phyloP scores from a whole-genome alignment of 2,888 invertebrate genomes.

The Erebia aethiops region DNA sequence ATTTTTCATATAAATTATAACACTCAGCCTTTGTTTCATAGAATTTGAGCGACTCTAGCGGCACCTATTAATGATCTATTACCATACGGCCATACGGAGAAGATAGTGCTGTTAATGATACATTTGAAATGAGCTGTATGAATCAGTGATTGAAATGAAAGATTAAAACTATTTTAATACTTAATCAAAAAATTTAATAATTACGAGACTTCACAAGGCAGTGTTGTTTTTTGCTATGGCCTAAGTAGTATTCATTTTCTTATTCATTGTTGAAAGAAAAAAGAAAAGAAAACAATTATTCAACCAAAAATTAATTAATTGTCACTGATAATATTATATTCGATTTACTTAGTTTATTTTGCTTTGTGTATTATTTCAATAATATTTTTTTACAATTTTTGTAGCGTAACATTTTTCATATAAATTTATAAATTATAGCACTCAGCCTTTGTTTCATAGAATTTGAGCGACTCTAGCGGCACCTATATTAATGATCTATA shows the following conservation, averaged over 20 bases:
- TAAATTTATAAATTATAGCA: slow-evolving; percentile 12
- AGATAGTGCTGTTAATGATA: background rate
- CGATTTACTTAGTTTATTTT: background rate
- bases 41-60: slow-evolving; percentile 47
- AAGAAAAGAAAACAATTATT: background rate
- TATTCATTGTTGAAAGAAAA: slow-evolving; percentile 16
- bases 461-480: slow-evolving; percentile 48
- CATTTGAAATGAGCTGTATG: slow-evolving; percentile 30
- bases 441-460: slow-evolving; percentile 21
- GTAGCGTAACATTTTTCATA: slow-evolving; percentile 5
- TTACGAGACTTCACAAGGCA: slow-evolving; percentile 40
- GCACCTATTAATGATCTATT: slow-evolving; percentile 38
- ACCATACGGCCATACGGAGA: background rate
- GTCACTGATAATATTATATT: background rate
- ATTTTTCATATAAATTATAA: slow-evolving; percentile 14
- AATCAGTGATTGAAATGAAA: slow-evolving; percentile 15
- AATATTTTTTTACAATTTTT: slow-evolving; percentile 9
- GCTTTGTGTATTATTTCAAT: slow-evolving; percentile 4
- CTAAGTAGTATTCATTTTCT: slow-evolving; percentile 19
- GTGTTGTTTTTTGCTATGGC: slow-evolving; percentile 37
- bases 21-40: slow-evolving; percentile 20
- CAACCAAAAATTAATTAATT: background rate
- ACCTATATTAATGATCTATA: slow-evolving; percentile 36
- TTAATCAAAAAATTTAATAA: slow-evolving; percentile 28
- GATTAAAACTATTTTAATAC: slow-evolving; percentile 20